Base-by-base conservation (phyloP, 2,888 invertebrate genomes). In the Lingula anatina region DNA sequence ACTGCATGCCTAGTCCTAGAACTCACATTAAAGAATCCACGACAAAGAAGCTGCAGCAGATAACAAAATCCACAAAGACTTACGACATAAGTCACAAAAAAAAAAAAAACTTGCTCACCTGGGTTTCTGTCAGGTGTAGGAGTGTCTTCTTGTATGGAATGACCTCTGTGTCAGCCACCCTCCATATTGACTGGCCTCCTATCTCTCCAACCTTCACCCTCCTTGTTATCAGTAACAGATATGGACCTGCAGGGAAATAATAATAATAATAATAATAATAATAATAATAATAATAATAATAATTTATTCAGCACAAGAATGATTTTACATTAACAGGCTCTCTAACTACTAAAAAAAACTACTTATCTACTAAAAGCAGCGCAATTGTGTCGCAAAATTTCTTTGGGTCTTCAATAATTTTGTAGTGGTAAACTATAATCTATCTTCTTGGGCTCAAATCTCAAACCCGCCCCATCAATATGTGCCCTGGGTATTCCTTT, bases 221-320 rank as follows among this genome's bases (percentile, higher is more conserved):
- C 67, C 87, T 87, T 23, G 93, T 93, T 57, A 92, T 90, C 12
- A 95, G 86, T 52, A 96, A 83, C 51, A 96, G 80, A 75, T 95
- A 93, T 45, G 87, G 83, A 44, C 94, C 93, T 75, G 50, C 2
- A 27, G 38, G 24, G 46, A 31, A 31, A 31, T 31, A 31, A 12
- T 15, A 15, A 31, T 31, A 15, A 31, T 15, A 31, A 12, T 31
- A 9, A 31, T 31, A 12, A 12, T 15, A 31, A 31, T 9, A 15
- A 31, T 15, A 31, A 9, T 12, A 9, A 31, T 15, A 31, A 31
- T 31, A 12, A 12, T 9, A 31, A 31, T 31, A 9, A 31, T 12
- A 31, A 31, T 15, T 12, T 12, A 15, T 15, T 12, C 20, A 45
- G 40, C 7, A 39, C 7, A 12, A 21, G 7, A 18, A 7, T 12